phyloP scores from a whole-genome alignment of 2,113 vertebrate genomes.

The Leptobrachium ailaonicum region DNA sequence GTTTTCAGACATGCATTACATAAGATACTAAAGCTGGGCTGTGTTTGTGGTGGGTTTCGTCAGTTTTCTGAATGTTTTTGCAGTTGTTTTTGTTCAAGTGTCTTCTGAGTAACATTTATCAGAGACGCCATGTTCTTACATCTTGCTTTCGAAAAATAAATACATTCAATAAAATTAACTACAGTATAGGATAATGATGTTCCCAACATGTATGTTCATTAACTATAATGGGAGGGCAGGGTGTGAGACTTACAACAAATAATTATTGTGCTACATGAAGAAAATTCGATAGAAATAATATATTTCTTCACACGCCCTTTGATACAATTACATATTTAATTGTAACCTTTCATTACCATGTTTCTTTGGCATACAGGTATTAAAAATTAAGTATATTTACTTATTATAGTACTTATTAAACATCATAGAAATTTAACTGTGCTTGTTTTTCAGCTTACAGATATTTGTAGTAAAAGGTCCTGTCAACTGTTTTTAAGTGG shows the following conservation, averaged over 20 bases:
- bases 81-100: too few relatives aligned
- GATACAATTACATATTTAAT: not conserved
- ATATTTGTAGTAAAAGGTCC: not conserved
- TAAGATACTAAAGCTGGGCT: too few relatives aligned
- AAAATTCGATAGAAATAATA: not conserved
- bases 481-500: not conserved
- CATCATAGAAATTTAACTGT: not conserved
- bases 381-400: not conserved
- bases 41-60: too few relatives aligned
- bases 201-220: constrained; percentile 22
- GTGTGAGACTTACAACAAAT: constrained; percentile 13
- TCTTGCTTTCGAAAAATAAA: too few relatives aligned
- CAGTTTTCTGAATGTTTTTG: too few relatives aligned
- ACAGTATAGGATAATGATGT: not conserved
- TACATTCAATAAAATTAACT: too few relatives aligned
- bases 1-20: too few relatives aligned
- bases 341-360: not conserved
- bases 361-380: not conserved
- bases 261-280: constrained; percentile 7
- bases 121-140: too few relatives aligned
- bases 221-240: constrained; percentile 28
- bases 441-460: not conserved
- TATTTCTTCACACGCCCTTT: constrained; percentile 7
- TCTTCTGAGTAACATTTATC: too few relatives aligned
- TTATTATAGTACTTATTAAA: not conserved